Base-by-base conservation (phyloP, 2,797 vertebrate species). In the Cryptoprocta ferox region DNA sequence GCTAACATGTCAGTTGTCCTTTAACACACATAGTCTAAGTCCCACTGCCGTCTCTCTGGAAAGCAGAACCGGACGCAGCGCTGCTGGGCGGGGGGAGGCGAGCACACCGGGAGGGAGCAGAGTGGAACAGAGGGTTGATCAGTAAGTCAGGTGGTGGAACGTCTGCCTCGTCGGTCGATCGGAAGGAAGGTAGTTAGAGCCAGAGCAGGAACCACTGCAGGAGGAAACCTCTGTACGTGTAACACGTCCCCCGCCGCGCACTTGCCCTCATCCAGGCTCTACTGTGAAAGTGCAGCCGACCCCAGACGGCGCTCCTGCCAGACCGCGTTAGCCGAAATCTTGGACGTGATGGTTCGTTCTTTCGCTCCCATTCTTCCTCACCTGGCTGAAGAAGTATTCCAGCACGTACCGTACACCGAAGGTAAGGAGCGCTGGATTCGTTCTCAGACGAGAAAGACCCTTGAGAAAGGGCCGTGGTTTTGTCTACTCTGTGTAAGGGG, bases 281-380 rank as follows among this genome's bases (percentile, higher is more conserved):
- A 99, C 89, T 99, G 99, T 16, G 99, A 99, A 68, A 97, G 98
- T 2, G 99, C 99, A 45, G 98, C 99, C 68, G 99, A 99, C 0
- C 80, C 98, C 15, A 99, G 99, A 45, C 99, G 99, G 2, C 99
- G 99, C 53, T 99, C 99, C 0, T 99, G 99, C 97, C 99, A 99
- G 98, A 99, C 99, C 0, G 99, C 98, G 4, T 96, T 99, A 24
- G 99, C 99, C 7, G 99, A 99, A 93, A 98, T 99, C 48, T 97
- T 99, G 85, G 99, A 99, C 0, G 97, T 99, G 0, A 45, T 99
- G 7, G 99, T 99, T 2, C 99, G 99, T 37, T 99, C 99, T 30
- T 98, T 99, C 1, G 99, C 99, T 1, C 99, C 99, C 32, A 99
- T 99, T 93, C 99, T 99, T 63, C 99, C 99, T 66, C 99, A 99